These are phyloP conservation scores for mouse (Mus musculus) DNA, from an alignment of 2,113 vertebrate genomes.

Conservation along the genomic window GRCm39 chr4:129882001-129882500, in stretches of 20 bases:
- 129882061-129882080: conserved; percentile 72
- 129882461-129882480: background rate
- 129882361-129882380: background rate
- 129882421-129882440: background rate
- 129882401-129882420: conserved; percentile 9
- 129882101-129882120: conserved; percentile 72
- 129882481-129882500: background rate
- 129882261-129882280: background rate
- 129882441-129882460: background rate
- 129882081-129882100: conserved; percentile 74
- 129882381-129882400: background rate
- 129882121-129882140: conserved; percentile 22
- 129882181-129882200: accelerated
- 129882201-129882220: background rate
- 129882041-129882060: background rate
- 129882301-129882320: background rate
- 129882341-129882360: background rate
- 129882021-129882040: background rate
- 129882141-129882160: background rate
- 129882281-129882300: background rate
- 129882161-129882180: background rate
- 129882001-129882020: background rate
- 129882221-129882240: background rate
- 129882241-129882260: background rate
- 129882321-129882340: background rate